phyloP scores from a whole-genome alignment of 2,797 vertebrate genomes.

The Semotilus atromaculatus region DNA sequence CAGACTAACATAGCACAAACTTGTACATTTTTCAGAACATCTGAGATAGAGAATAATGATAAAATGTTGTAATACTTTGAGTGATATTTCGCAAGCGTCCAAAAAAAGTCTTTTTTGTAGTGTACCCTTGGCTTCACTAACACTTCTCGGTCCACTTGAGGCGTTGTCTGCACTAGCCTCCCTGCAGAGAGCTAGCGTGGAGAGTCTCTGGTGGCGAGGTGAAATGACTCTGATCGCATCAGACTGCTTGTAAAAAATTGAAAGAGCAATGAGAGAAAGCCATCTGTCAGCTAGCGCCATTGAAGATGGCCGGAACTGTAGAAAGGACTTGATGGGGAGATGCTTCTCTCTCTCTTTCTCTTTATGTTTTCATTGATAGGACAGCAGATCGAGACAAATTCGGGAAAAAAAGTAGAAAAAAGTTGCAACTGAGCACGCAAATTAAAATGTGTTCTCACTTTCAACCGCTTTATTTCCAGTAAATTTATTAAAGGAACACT shows the following conservation, averaged over 20 bases:
- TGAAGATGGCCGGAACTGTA: background rate
- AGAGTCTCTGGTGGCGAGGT: background rate
- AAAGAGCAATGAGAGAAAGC: constrained; percentile 62
- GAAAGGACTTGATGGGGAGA: background rate
- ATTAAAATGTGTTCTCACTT: background rate
- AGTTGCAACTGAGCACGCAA: background rate
- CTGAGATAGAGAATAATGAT: no score
- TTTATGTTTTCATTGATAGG: background rate
- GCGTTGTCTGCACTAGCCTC: background rate
- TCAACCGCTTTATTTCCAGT: background rate
- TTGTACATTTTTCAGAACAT: no score
- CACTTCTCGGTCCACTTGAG: background rate
- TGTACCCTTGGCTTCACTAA: background rate
- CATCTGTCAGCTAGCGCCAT: constrained; percentile 61
- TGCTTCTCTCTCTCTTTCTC: background rate
- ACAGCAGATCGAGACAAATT: background rate
- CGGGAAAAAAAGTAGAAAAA: no score
- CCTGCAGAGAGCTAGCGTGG: background rate
- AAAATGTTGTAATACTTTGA: no score
- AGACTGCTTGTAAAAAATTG: constrained; percentile 67
- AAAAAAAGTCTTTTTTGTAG: background rate
- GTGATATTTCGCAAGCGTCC: no score
- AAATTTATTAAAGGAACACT: background rate
- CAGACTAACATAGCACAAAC: no score
- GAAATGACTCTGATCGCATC: constrained; percentile 64